A percentile compares a stretch with the other conserved stretches of the same genome.
phyloP scores from a whole-genome alignment of 1,140 invertebrate species.

The Solenopsis fugax region DNA sequence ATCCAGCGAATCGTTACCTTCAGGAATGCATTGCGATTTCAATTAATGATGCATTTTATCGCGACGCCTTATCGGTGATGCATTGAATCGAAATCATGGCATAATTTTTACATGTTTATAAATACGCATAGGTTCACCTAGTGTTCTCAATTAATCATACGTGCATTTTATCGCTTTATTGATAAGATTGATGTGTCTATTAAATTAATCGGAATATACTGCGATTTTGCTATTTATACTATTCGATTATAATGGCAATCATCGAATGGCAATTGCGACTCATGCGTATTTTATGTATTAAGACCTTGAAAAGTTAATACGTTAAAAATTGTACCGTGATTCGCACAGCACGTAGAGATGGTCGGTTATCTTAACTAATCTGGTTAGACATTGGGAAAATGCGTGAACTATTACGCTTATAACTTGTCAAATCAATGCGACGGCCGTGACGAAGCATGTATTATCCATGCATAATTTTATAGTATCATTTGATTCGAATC shows the following conservation, averaged over 20 bases:
- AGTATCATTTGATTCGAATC: not conserved
- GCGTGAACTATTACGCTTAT: not conserved
- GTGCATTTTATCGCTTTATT: not conserved
- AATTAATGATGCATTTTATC: slow-evolving; percentile 10
- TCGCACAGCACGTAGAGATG: not conserved
- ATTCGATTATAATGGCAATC: not conserved
- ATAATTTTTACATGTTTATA: slow-evolving; percentile 8
- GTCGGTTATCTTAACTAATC: not conserved
- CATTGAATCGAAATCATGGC: not conserved
- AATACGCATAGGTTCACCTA: not conserved
- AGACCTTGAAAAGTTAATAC: not conserved
- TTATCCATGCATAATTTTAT: not conserved
- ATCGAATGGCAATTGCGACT: not conserved
- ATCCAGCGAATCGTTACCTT: not conserved
- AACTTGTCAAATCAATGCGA: not conserved
- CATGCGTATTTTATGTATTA: not conserved
- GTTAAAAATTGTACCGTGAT: not conserved
- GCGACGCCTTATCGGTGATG: not conserved
- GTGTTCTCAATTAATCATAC: not conserved
- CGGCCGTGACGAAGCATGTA: not conserved
- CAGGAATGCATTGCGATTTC: not conserved
- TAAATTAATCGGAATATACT: not conserved
- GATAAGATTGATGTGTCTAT: not conserved
- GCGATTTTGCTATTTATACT: not conserved
- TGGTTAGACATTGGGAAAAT: not conserved